A percentile compares a stretch with the other conserved stretches of the same genome.
Conservation (phyloP, 2,797 vertebrate species). For the Sandelia bainsii region DNA sequence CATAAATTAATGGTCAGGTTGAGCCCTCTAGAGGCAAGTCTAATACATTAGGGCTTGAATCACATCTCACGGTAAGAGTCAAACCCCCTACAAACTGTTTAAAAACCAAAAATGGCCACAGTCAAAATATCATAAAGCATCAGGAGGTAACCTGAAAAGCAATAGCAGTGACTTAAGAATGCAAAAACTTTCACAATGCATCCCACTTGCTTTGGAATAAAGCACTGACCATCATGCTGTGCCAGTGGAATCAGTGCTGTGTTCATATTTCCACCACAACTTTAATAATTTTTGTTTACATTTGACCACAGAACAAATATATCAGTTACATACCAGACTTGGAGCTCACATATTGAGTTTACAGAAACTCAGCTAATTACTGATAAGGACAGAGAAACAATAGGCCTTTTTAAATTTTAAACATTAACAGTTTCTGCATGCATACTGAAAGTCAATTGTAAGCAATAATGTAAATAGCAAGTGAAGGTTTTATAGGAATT, state of each 20-base stretch:
- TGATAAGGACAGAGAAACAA: slow-evolving; percentile 1
- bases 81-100: slow-evolving; percentile 52
- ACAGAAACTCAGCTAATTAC: slow-evolving; percentile 1
- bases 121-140: slow-evolving; percentile 32
- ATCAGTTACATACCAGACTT: slow-evolving; percentile 23
- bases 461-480: slow-evolving; percentile 9
- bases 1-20: slow-evolving; percentile 78
- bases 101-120: slow-evolving; percentile 18
- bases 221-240: background rate
- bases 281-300: slow-evolving; percentile 10
- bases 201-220: slow-evolving; percentile 26
- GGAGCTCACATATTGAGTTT: slow-evolving; percentile 13
- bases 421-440: background rate
- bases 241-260: slow-evolving; percentile 12
- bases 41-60: slow-evolving; percentile 69
- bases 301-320: slow-evolving; percentile 20
- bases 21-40: slow-evolving; percentile 71
- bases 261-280: background rate
- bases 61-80: slow-evolving; percentile 68
- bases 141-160: slow-evolving; percentile 37
- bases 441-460: slow-evolving; percentile 9
- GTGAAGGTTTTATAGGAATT: background rate
- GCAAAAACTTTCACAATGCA: slow-evolving; percentile 4
- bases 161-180: slow-evolving; percentile 24
- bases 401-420: background rate